phyloP scores from a whole-genome alignment of 2,797 vertebrate genomes.

The Agapornis canus region DNA sequence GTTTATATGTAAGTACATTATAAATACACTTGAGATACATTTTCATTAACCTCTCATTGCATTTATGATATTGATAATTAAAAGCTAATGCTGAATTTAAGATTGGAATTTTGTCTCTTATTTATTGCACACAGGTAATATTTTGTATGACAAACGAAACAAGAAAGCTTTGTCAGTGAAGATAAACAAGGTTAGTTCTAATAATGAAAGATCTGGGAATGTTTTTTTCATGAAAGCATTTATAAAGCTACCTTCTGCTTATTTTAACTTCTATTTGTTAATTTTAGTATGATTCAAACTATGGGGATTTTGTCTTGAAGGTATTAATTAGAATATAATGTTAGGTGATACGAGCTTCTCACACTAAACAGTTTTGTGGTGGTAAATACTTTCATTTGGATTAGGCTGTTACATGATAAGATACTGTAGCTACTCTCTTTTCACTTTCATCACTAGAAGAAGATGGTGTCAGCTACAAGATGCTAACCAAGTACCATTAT shows the following conservation, averaged over 20 bases:
- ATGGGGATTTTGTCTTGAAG: background rate
- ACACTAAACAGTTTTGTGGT: background rate
- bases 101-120: background rate
- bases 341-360: background rate
- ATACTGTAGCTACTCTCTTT: background rate
- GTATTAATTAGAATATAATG: background rate
- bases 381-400: background rate
- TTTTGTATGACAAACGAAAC: conserved; percentile 50
- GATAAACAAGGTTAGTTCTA: conserved; percentile 76
- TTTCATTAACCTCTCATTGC: background rate
- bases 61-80: background rate
- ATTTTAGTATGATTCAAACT: background rate
- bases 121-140: conserved; percentile 62
- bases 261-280: background rate
- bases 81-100: background rate
- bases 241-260: background rate
- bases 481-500: background rate
- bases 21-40: background rate
- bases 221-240: background rate
- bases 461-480: background rate
- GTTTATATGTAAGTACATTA: background rate
- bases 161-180: conserved; percentile 62
- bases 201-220: background rate
- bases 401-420: background rate
- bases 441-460: background rate